Conservation (phyloP, 2,888 invertebrate species). For the Cerastis rubricosa region DNA sequence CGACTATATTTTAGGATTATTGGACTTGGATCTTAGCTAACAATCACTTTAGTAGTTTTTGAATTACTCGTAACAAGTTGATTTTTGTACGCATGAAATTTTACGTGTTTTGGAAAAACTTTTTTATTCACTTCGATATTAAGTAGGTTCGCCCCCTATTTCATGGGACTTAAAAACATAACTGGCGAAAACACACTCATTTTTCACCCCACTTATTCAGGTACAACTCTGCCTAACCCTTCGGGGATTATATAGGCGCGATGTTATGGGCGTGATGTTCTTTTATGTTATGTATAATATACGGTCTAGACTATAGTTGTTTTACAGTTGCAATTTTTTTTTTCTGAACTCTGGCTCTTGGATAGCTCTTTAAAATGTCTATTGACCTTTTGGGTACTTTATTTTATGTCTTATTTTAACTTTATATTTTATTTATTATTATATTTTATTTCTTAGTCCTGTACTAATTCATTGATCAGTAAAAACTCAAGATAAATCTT, state of each 20-base stretch:
- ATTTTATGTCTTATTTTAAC: neutral
- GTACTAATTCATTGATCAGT: neutral
- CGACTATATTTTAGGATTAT: slow-evolving; percentile 46
- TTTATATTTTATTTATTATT: neutral
- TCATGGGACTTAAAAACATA: too few relatives aligned
- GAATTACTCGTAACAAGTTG: slow-evolving; percentile 26
- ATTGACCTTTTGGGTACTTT: neutral
- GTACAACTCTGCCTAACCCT: too few relatives aligned
- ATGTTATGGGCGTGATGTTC: too few relatives aligned
- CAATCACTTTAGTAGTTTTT: slow-evolving; percentile 42
- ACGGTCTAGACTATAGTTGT: neutral
- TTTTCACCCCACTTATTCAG: too few relatives aligned
- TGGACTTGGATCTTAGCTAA: slow-evolving; percentile 33
- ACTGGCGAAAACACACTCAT: too few relatives aligned
- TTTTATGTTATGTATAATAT: neutral
- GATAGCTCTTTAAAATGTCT: neutral
- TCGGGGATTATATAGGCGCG: too few relatives aligned
- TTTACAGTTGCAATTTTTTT: too few relatives aligned
- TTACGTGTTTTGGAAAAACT: neutral
- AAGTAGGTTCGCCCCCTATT: too few relatives aligned
- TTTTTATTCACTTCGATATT: neutral
- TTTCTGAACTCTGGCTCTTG: neutral
- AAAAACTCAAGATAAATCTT: neutral
- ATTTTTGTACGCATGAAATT: slow-evolving; percentile 34
- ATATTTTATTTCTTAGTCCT: neutral